phyloP scores from a whole-genome alignment of 2,888 invertebrate genomes.

The Drosophila barbarae region DNA sequence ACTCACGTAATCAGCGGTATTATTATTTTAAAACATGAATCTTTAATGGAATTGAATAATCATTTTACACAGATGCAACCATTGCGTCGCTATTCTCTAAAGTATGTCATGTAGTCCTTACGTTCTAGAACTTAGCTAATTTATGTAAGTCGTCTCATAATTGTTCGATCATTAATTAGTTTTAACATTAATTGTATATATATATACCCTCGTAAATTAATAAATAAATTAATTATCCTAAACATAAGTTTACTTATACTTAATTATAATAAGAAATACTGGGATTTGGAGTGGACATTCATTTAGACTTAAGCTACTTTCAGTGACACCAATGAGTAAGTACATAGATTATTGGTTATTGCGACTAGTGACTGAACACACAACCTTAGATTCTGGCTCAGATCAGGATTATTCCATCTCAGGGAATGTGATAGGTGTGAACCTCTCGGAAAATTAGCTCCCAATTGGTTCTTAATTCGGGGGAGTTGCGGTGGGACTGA shows the following conservation, averaged over 20 bases:
- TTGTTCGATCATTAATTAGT: conserved; percentile 57
- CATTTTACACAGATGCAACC: conserved; percentile 35
- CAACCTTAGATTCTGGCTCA: conserved; percentile 18
- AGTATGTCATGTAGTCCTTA: conserved; percentile 59
- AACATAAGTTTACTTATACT: conserved; percentile 22
- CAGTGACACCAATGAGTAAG: not conserved
- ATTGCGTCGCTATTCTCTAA: conserved; percentile 39
- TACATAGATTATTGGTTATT: not conserved
- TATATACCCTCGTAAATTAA: conserved; percentile 45
- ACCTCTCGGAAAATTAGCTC: not conserved
- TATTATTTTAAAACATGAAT: conserved; percentile 63
- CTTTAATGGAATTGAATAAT: conserved; percentile 66
- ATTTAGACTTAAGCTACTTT: conserved; percentile 8
- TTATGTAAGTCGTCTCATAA: conserved; percentile 51
- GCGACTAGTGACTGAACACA: conserved; percentile 18
- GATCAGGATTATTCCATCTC: not conserved
- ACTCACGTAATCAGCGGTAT: conserved; percentile 62
- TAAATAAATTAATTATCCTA: conserved; percentile 45
- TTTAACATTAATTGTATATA: conserved; percentile 54
- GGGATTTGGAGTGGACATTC: not conserved
- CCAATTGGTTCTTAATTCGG: not conserved
- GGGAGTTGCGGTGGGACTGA: conserved; percentile 6
- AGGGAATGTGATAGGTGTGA: not conserved
- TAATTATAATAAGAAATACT: not conserved
- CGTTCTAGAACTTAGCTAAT: conserved; percentile 50